Conservation (phyloP, 1,140 invertebrate species). For the Globodera rostochiensis region DNA sequence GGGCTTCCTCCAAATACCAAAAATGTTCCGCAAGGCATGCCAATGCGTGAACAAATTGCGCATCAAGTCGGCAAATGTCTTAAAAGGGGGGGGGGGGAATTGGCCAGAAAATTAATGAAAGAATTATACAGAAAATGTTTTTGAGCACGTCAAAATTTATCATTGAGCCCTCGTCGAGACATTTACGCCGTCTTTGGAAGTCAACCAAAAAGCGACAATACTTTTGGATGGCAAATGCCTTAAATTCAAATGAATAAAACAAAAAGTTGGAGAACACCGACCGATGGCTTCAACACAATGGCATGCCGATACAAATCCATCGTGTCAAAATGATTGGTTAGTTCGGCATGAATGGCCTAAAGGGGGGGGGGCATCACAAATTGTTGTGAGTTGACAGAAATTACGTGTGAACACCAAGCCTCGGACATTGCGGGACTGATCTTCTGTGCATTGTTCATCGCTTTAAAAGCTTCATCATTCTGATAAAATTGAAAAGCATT, state of each 20-base stretch:
- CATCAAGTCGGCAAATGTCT: slow-evolving; percentile 35
- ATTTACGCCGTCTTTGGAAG: slow-evolving; percentile 27
- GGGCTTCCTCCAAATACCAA: slow-evolving; percentile 47
- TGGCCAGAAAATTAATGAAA: not conserved
- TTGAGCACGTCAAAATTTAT: slow-evolving; percentile 46
- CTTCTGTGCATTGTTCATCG: slow-evolving; percentile 50
- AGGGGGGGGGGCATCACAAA: not conserved
- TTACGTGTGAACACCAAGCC: slow-evolving; percentile 45
- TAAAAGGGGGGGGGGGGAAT: not conserved
- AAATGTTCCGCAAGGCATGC: slow-evolving; percentile 47
- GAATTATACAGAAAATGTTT: slow-evolving; percentile 41
- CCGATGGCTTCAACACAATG: slow-evolving; percentile 45
- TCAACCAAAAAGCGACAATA: slow-evolving; percentile 38
- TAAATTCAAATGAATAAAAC: slow-evolving; percentile 27
- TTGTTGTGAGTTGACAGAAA: not conserved
- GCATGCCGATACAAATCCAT: slow-evolving; percentile 49
- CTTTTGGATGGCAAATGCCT: slow-evolving; percentile 40
- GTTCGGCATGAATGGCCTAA: slow-evolving; percentile 49
- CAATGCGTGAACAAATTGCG: slow-evolving; percentile 42
- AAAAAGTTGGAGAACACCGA: slow-evolving; percentile 31
- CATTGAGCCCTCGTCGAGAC: slow-evolving; percentile 47
- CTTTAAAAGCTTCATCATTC: slow-evolving; percentile 38
- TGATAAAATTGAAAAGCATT: slow-evolving; percentile 20
- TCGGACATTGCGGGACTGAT: slow-evolving; percentile 53
- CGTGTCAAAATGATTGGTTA: slow-evolving; percentile 39